These are phyloP conservation scores for Drosophila koepferae DNA, from an alignment of 2,888 invertebrate genomes.

Conservation along the genomic window DNA sequence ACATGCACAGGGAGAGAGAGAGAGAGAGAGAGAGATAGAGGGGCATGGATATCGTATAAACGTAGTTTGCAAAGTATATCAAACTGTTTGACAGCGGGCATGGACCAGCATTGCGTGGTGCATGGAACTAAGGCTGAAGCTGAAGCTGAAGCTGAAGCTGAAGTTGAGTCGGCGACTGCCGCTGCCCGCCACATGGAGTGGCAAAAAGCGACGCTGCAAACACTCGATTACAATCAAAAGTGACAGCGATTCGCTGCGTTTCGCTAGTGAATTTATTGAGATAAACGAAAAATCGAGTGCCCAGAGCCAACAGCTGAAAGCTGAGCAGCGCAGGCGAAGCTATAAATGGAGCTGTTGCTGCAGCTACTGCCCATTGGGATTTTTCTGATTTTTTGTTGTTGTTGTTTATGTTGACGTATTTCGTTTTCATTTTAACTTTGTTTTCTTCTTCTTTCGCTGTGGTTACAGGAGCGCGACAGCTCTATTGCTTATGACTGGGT, in stretches of 20 bases:
- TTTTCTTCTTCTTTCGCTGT: not conserved
- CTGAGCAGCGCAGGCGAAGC: not conserved
- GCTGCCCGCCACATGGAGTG: slow-evolving; percentile 30
- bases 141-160: too few relatives aligned
- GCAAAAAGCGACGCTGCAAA: slow-evolving; percentile 50
- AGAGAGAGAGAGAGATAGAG: not conserved
- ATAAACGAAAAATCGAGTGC: slow-evolving; percentile 9
- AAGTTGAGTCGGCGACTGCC: not conserved
- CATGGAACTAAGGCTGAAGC: not conserved
- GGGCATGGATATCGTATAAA: slow-evolving; percentile 32
- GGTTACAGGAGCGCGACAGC: not conserved
- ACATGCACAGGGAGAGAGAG: slow-evolving; percentile 18
- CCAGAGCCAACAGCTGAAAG: not conserved
- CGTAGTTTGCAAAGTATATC: slow-evolving; percentile 70
- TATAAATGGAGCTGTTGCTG: not conserved
- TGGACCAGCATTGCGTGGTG: slow-evolving; percentile 7
- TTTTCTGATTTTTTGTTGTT: not conserved
- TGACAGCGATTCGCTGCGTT: slow-evolving; percentile 67
- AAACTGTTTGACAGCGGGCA: slow-evolving; percentile 67
- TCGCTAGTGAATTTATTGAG: slow-evolving; percentile 21
- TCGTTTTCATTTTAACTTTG: not conserved
- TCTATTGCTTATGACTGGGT: not conserved
- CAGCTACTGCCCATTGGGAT: slow-evolving; percentile 10
- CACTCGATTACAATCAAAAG: slow-evolving; percentile 79
- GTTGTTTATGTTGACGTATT: slow-evolving; percentile 51